A percentile compares a stretch with the other conserved stretches of the same genome.
phyloP scores from a whole-genome alignment of 2,888 invertebrate species.

The Latheticus oryzae region DNA sequence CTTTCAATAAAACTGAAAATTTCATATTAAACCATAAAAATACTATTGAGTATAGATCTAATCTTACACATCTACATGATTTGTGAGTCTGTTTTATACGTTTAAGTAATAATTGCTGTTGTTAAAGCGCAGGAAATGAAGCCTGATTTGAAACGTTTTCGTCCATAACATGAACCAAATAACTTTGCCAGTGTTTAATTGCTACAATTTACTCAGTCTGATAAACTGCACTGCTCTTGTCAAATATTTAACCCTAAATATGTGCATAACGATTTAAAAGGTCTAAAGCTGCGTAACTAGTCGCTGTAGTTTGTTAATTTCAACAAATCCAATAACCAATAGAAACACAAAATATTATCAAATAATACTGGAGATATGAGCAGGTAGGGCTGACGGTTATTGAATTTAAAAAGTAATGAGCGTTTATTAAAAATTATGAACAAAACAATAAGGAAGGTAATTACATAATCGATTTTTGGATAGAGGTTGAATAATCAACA shows the following conservation, averaged over 20 bases:
- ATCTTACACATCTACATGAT: constrained; percentile 23
- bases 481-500: not conserved
- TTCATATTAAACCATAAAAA: constrained; percentile 28
- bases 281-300: constrained; percentile 18
- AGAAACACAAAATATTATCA: too few species aligned
- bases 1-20: constrained; percentile 36
- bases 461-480: constrained; percentile 7
- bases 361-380: too few species aligned
- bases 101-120: constrained; percentile 30
- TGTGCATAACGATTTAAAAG: constrained; percentile 40
- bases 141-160: constrained; percentile 35
- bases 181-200: constrained; percentile 40
- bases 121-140: constrained; percentile 38
- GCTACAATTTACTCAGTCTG: constrained; percentile 23
- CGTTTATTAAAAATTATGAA: constrained; percentile 20
- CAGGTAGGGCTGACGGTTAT: constrained; percentile 14
- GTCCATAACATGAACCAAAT: constrained; percentile 36
- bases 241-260: constrained; percentile 42
- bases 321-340: too few species aligned
- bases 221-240: constrained; percentile 38
- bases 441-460: too few species aligned
- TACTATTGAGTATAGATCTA: constrained; percentile 14
- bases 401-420: constrained; percentile 15
- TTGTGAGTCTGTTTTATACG: constrained; percentile 33
- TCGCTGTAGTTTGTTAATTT: too few species aligned